Evolutionary conservation across 2,888 invertebrate genomes (phyloP).

Genomic region (Blastobasis adustella): DNA sequence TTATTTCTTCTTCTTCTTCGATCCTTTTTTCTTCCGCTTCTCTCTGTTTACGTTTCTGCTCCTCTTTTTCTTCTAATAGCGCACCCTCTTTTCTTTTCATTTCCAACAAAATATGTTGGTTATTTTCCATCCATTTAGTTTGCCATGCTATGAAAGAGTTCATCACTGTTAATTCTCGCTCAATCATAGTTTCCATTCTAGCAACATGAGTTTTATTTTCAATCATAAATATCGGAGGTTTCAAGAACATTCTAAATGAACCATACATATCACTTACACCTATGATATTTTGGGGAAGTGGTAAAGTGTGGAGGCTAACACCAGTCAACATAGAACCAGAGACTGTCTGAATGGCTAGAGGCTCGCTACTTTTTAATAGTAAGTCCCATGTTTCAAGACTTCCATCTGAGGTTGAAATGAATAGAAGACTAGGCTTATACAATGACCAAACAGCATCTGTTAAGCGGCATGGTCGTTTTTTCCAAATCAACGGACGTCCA

Average conservation of each 20-base stretch:
- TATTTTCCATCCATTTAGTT: constrained; percentile 68
- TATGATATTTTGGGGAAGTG: constrained; percentile 74
- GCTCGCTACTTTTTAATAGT: constrained; percentile 79
- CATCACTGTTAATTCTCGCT: constrained; percentile 70
- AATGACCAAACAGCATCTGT: constrained; percentile 85
- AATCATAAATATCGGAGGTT: constrained; percentile 71
- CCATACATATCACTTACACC: constrained; percentile 82
- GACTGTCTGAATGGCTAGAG: constrained; percentile 78
- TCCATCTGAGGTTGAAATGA: constrained; percentile 82
- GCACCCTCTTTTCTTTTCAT: constrained; percentile 56
- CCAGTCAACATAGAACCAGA: constrained; percentile 80
- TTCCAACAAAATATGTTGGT: constrained; percentile 50
- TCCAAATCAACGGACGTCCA: constrained; percentile 79
- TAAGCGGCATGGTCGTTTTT: constrained; percentile 72
- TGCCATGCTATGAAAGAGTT: constrained; percentile 76
- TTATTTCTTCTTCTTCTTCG: constrained; percentile 68
- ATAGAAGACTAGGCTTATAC: constrained; percentile 82
- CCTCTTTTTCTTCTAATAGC: constrained; percentile 55
- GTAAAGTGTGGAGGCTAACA: constrained; percentile 74
- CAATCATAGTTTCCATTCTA: constrained; percentile 60
- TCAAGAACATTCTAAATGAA: constrained; percentile 77
- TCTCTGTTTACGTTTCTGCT: constrained; percentile 46
- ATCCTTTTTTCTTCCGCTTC: constrained; percentile 62
- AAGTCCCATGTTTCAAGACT: constrained; percentile 89
- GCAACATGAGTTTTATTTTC: constrained; percentile 51